Evolutionary conservation across 1,140 invertebrate genomes (phyloP).

Genomic region (Trichoplusia ni): DNA sequence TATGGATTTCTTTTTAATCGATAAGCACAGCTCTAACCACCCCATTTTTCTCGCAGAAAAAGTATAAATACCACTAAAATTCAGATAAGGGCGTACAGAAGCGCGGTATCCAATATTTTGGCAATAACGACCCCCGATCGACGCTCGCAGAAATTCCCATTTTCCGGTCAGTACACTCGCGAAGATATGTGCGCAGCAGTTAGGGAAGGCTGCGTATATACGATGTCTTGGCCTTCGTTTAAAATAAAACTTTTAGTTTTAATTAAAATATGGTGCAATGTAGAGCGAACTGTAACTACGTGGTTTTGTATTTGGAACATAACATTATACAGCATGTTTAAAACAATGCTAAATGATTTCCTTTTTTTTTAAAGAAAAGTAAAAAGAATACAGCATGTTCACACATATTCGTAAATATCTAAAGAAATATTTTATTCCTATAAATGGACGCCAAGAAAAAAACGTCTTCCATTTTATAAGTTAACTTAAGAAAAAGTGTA

Average conservation of each 20-base stretch:
- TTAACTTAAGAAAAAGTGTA: too few relatives aligned
- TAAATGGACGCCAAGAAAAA: too few relatives aligned
- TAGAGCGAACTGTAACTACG: neutral
- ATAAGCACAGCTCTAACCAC: neutral
- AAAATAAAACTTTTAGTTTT: neutral
- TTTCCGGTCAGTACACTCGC: conserved; percentile 63
- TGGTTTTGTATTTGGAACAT: too few relatives aligned
- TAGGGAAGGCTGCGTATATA: neutral
- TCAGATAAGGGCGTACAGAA: conserved; percentile 2
- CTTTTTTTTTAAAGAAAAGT: too few relatives aligned
- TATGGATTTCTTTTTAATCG: too few relatives aligned
- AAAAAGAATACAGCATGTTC: too few relatives aligned
- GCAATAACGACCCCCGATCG: conserved; percentile 33
- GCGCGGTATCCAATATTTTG: conserved; percentile 19
- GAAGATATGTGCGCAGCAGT: conserved; percentile 55
- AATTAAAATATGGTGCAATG: neutral
- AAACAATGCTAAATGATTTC: too few relatives aligned
- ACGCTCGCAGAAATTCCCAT: conserved; percentile 51
- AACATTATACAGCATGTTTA: too few relatives aligned
- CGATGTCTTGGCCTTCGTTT: neutral
- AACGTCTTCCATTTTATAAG: too few relatives aligned
- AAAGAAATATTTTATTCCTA: neutral
- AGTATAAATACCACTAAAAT: conserved; percentile 8
- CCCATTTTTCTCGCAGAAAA: neutral
- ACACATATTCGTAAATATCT: too few relatives aligned